Evolutionary conservation across 2,113 vertebrate genomes (phyloP).

Genomic region (Geothlypis trichas): DNA sequence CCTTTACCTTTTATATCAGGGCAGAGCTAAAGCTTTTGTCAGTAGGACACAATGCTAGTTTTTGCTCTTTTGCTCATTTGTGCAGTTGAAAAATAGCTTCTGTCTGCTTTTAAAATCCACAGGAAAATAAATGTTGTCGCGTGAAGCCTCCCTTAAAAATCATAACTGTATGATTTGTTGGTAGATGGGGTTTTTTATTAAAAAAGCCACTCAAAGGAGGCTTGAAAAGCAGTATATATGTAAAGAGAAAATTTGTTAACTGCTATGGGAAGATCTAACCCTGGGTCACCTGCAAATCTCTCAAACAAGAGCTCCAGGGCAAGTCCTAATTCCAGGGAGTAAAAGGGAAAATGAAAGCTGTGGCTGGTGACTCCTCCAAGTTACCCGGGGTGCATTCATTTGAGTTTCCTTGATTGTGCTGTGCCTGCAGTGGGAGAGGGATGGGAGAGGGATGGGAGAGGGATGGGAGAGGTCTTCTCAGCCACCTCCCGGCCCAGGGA

Average conservation of each 20-base stretch:
- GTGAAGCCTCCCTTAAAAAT: constrained; percentile 6
- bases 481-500: background rate
- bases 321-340: constrained; percentile 87
- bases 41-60: background rate
- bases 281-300: constrained; percentile 87
- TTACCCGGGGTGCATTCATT: constrained; percentile 74
- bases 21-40: background rate
- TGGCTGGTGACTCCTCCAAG: constrained; percentile 55
- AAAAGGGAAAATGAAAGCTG: constrained; percentile 82
- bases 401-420: constrained; percentile 77
- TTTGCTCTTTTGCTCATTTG: background rate
- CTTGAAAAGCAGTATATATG: constrained; percentile 84
- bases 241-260: constrained; percentile 87
- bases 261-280: constrained; percentile 82
- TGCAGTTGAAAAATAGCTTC: background rate
- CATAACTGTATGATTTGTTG: constrained; percentile 34
- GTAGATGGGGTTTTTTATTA: constrained; percentile 71
- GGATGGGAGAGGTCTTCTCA: constrained; percentile 55
- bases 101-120: background rate
- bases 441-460: constrained; percentile 55
- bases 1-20: background rate
- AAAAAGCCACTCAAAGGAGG: background rate
- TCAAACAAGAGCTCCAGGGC: constrained; percentile 81
- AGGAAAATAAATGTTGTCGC: background rate
- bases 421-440: constrained; percentile 64